Evolutionary conservation across 2,113 vertebrate genomes (phyloP).

Genomic region (Ondatra zibethicus): DNA sequence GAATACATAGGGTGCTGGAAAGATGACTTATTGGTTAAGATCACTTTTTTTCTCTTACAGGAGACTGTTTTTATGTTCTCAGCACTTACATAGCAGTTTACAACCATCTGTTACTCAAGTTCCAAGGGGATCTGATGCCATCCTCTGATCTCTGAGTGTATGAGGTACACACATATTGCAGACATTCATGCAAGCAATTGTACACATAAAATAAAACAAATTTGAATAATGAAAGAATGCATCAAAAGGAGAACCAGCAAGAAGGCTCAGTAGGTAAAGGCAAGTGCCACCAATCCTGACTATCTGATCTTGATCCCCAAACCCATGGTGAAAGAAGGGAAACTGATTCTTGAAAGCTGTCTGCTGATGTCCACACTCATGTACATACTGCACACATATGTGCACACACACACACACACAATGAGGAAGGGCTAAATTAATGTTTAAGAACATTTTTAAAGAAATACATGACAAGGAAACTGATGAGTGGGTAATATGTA

Average conservation of each 20-base stretch:
- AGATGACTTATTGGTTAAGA: background rate
- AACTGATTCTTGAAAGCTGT: background rate
- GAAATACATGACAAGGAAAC: background rate
- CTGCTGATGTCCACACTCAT: background rate
- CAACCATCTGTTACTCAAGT: background rate
- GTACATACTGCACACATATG: background rate
- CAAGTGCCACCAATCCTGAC: background rate
- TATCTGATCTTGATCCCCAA: background rate
- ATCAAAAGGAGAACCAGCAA: background rate
- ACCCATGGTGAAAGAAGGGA: background rate
- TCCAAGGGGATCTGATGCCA: background rate
- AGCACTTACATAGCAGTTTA: background rate
- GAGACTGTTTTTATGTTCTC: background rate
- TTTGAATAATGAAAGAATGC: background rate
- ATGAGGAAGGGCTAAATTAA: background rate
- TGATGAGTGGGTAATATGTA: background rate
- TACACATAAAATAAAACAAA: background rate
- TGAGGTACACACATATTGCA: background rate
- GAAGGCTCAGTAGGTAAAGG: background rate
- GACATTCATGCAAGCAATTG: background rate
- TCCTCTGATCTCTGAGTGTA: background rate
- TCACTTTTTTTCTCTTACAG: background rate
- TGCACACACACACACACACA: background rate
- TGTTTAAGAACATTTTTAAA: background rate
- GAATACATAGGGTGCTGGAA: background rate